These are phyloP conservation scores for Panthera leo DNA, from an alignment of 2,113 vertebrate genomes.

Conservation along the genomic window DNA sequence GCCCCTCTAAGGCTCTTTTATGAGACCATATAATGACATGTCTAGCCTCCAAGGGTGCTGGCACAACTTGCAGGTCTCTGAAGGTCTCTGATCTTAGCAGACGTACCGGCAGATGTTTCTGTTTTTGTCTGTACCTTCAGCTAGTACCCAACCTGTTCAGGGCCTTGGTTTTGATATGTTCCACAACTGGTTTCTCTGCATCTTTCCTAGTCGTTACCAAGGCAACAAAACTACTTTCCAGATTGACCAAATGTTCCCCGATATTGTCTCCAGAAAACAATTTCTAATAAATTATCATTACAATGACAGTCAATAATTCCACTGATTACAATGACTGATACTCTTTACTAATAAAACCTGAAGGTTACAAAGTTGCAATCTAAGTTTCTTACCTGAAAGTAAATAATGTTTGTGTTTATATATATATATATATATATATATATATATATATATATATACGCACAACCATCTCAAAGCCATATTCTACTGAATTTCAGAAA, in stretches of 20 bases:
- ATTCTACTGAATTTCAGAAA: slow-evolving; percentile 13
- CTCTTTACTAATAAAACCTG: neutral
- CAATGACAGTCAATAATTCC: neutral
- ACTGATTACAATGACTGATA: neutral
- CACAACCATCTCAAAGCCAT: neutral
- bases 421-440: neutral
- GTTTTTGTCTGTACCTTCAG: slow-evolving; percentile 67
- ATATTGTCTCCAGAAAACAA: slow-evolving; percentile 21
- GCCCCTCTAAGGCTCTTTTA: neutral
- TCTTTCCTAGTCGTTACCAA: slow-evolving; percentile 81
- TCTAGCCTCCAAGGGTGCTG: neutral
- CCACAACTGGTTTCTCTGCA: slow-evolving; percentile 7
- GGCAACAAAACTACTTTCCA: slow-evolving; percentile 85
- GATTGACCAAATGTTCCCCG: slow-evolving; percentile 83
- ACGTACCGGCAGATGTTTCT: slow-evolving; percentile 71
- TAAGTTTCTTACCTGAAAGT: neutral
- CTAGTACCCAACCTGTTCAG: slow-evolving; percentile 75
- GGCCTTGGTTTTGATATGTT: slow-evolving; percentile 47
- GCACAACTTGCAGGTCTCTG: slow-evolving; percentile 51
- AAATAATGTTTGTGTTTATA: neutral
- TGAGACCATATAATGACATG: neutral
- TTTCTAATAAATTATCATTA: slow-evolving; percentile 70
- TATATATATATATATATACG: neutral
- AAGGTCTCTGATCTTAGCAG: slow-evolving; percentile 59
- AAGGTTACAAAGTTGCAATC: neutral